Conservation (phyloP, 30 jellyfish, hydroid and myxozoan species). For the Sanderia malayensis region DNA sequence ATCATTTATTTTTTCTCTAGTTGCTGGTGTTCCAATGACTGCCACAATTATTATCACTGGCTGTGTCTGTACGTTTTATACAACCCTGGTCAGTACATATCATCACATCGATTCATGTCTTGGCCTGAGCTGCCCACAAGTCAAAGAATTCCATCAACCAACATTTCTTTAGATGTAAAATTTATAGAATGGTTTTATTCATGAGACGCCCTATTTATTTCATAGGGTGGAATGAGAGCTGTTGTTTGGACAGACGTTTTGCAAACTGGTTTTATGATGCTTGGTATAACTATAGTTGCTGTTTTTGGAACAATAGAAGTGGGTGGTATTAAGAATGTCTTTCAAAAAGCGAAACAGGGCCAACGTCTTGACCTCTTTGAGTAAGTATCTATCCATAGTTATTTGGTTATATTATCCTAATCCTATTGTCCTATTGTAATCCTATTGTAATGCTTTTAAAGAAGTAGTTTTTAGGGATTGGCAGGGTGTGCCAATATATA, state of each 20-base stretch:
- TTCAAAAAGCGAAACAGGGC: constrained; percentile 56
- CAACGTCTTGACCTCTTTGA: constrained; percentile 52
- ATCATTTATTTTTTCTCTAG: constrained; percentile 4
- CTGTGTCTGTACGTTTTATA: constrained; percentile 76
- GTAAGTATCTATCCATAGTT: constrained; percentile 16
- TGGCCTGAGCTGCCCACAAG: no score
- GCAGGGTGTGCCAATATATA: no score
- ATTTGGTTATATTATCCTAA: no score
- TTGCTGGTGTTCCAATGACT: constrained; percentile 71
- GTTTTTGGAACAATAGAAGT: constrained; percentile 62
- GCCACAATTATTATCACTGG: constrained; percentile 72
- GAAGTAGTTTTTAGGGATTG: no score
- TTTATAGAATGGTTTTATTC: no score
- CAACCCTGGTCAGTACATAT: constrained; percentile 73
- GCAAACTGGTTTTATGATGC: constrained; percentile 60
- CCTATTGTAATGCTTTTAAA: no score
- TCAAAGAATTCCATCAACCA: no score
- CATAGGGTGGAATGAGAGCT: constrained; percentile 85
- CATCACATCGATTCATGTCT: no score
- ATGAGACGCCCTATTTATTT: no score
- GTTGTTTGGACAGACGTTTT: constrained; percentile 86
- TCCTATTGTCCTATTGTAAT: no score
- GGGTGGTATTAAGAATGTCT: constrained; percentile 53
- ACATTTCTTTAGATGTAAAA: no score
- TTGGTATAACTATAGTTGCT: constrained; percentile 55